Evolutionary conservation across 2,888 invertebrate species (phyloP).

Genomic region (Hypercompe scribonia): DNA sequence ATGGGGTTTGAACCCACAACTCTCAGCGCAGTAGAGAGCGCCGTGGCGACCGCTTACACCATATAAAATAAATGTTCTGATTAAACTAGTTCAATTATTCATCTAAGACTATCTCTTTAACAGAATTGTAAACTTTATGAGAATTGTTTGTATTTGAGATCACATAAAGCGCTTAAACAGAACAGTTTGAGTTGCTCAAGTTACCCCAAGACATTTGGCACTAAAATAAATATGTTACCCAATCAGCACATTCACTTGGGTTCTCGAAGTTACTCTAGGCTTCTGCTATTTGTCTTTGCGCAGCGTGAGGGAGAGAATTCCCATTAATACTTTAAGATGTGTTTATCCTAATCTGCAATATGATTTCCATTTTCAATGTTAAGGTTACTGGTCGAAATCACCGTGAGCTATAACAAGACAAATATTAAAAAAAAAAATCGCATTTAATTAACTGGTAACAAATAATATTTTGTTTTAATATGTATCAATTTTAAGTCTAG

Average conservation of each 20-base stretch:
- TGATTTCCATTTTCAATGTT: too few relatives aligned
- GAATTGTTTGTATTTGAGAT: neutral
- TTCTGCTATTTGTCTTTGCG: neutral
- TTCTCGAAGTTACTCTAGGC: neutral
- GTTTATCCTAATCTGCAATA: neutral
- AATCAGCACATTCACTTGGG: neutral
- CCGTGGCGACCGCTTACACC: too few relatives aligned
- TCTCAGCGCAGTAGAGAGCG: too few relatives aligned
- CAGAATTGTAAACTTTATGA: neutral
- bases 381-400: too few relatives aligned
- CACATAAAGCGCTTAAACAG: neutral
- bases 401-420: too few relatives aligned
- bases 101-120: neutral
- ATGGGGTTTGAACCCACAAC: too few relatives aligned
- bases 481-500: neutral
- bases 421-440: too few relatives aligned
- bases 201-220: neutral
- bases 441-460: too few relatives aligned
- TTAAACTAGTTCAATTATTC: neutral
- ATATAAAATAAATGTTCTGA: too few relatives aligned
- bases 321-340: neutral
- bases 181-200: neutral
- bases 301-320: neutral
- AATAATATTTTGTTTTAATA: too few relatives aligned
- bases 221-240: neutral